Evolutionary conservation across 2,888 invertebrate genomes (phyloP), one percentile per base, ranked within the genome.

Genomic region (Platypus cylindrus): DNA sequence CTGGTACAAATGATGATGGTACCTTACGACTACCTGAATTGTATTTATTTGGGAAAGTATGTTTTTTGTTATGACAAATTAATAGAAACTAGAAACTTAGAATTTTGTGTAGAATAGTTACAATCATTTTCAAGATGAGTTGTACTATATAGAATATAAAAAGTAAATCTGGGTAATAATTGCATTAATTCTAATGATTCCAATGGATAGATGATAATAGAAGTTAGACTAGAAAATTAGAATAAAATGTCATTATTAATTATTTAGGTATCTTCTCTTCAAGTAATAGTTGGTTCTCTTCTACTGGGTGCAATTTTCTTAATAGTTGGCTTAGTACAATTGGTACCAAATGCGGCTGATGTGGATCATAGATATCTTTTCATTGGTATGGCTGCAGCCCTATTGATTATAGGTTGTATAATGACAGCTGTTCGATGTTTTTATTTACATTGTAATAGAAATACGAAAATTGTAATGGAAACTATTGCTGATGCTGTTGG

Each of bases 281-380:
- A 82, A 60, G 70, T 78, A 38, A 72, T 80, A 42, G 81, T 82
- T 43, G 77, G 80, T 12, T 79, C 77, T 9, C 63, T 81, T 40
- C 70, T 82, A 30, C 65, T 82, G 38, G 81, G 81, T 34, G 76
- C 78, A 44, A 78, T 81, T 49, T 70, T 79, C 41, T 63, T 81
- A 52, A 77, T 81, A 41, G 80, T 81, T 47, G 81, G 81, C 16
- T 61, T 81, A 55, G 80, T 81, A 42, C 81, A 81, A 59, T 63
- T 81, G 47, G 78, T 78, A 8, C 80, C 80, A 1, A 78, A 79
- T 9, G 80, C 81, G 1, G 80, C 80, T 52, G 79, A 79, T 9
- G 78, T 78, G 1, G 78, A 78, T 53, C 78, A 80, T 54, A 73
- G 78, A 36, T 78, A 75, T 56, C 71, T 75, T 46, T 67, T 79